Base-by-base conservation (phyloP, 2,888 invertebrate species). In the Melieria omissa region DNA sequence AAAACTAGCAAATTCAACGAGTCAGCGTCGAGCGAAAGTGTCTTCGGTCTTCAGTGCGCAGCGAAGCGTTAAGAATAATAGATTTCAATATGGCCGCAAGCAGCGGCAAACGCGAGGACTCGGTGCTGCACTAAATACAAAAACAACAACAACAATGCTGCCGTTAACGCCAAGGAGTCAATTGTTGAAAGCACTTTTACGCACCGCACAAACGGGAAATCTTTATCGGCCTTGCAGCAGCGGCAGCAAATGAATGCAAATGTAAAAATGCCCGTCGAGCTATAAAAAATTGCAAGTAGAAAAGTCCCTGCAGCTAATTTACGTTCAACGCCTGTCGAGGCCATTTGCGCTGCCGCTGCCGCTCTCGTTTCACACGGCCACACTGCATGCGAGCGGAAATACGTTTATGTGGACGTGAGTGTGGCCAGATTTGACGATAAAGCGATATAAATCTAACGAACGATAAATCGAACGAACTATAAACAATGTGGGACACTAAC, bases 61-160 rank as follows among this genome's bases (percentile, higher is more conserved):
- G 67, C 72, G 74, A 76, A 72, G 75, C 76, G 73, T 77, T 77
- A 74, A 77, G 75, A 77, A 76, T 76, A 76, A 74, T 76, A 76
- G 74, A 74, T 76, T 76, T 77, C 71, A 72, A 66, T 74, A 74
- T 74, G 70, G 75, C 77, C 73, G 72, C 73, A 72, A 72, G 76
- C 72, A 72, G 76, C 72, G 61, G 71, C 71, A 67, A 69, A 74
- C 72, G 69, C 71, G 72, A 73, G 64, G 10, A 60, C n/a, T n/a
- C 42, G 7, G 14, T 47, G 61, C 45, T 42, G 44, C 61, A 61
- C 29, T 29, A 29, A 45, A 54, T 46, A 4, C 57, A 66, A 44
- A 57, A n/a, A 44, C 42, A 57, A 49, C 1, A 49, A 54, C n/a
- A 45, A 46, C 41, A 14, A 45, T 46, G 10, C 10, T 16, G 4